These are phyloP conservation scores for Brotogeris chrysoptera DNA, from an alignment of 2,797 vertebrate genomes.

Conservation along the genomic window DNA sequence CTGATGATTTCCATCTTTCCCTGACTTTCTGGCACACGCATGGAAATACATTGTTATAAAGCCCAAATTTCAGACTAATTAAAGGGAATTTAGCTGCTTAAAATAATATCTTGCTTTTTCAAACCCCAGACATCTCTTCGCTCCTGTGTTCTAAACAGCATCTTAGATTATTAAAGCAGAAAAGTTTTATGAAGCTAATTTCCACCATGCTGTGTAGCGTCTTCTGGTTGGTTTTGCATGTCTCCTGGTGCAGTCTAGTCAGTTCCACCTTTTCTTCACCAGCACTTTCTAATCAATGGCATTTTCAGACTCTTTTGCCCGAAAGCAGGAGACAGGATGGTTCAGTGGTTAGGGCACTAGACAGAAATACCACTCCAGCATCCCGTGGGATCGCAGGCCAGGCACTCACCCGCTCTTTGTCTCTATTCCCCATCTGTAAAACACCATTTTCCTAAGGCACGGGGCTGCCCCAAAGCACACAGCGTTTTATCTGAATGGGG, in stretches of 20 bases:
- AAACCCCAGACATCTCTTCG: neutral
- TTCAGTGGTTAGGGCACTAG: conserved; percentile 30
- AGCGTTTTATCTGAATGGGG: neutral
- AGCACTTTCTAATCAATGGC: conserved; percentile 45
- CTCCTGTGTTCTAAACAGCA: neutral
- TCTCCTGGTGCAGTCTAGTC: conserved; percentile 30
- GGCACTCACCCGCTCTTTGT: neutral
- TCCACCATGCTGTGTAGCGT: neutral
- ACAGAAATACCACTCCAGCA: neutral
- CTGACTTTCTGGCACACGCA: conserved; percentile 11
- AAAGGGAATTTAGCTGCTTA: conserved; percentile 43
- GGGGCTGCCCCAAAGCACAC: neutral
- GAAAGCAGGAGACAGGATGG: conserved; percentile 34
- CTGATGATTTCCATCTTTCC: conserved; percentile 4
- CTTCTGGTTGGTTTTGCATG: conserved; percentile 43
- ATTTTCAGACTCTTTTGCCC: conserved; percentile 1
- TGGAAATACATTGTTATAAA: neutral
- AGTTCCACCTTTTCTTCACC: neutral
- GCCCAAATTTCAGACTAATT: conserved; percentile 47
- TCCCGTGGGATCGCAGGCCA: neutral
- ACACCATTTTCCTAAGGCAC: neutral
- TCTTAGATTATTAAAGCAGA: conserved; percentile 8
- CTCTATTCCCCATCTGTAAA: neutral
- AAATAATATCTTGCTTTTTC: neutral
- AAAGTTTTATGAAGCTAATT: neutral